Base-by-base conservation (phyloP, 2,888 invertebrate genomes). In the Teinopalpus imperialis region DNA sequence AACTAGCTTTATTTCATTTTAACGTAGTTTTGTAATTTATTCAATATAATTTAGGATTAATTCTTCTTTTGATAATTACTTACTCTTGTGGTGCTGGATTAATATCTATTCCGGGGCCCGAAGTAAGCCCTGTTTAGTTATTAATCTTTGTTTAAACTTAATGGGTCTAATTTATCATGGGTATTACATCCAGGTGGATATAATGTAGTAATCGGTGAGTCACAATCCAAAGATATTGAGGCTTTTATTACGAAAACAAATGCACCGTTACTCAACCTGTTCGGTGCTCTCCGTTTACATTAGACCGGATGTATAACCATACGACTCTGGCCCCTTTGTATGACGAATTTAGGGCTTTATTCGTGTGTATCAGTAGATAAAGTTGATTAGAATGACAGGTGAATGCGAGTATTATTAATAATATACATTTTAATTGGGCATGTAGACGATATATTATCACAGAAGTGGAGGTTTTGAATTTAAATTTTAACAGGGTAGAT, bases 91-190 rank as follows among this genome's bases (percentile, higher is more conserved):
- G 68, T 74, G 63, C 55, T 48, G 59, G 62, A 57, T 57, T 57
- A 61, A 66, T 60, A 57, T 63, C 59, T 39, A 42, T 60, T 60
- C 58, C 54, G 51, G 55, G 54, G 57, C 48, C 53, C 55, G 32
- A 49, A 46, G 37, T 46, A 41, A 47, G 43, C 41, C 49, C 57
- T 59, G 66, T 62, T 64, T 57, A 59, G 74, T 52, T 73, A 83
- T 85, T 79, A 81, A 83, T 86, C 85, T 76, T 85, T 80, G 83
- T 82, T 83, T 83, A 76, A 75, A 80, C 59, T 78, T 85, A 85
- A 86, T 82, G 77, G 75, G 55, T 51, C 74, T 73, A 79, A 86
- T 83, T 86, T 83, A 81, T 86, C 81, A 82, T 65, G 59, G 66
- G 69, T 66, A 81, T 80, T 85, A 78, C 75, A 77, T 77, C 72